A percentile compares a stretch with the other conserved stretches of the same genome.
phyloP scores from a whole-genome alignment of 2,797 vertebrate species.

The Periparus ater region DNA sequence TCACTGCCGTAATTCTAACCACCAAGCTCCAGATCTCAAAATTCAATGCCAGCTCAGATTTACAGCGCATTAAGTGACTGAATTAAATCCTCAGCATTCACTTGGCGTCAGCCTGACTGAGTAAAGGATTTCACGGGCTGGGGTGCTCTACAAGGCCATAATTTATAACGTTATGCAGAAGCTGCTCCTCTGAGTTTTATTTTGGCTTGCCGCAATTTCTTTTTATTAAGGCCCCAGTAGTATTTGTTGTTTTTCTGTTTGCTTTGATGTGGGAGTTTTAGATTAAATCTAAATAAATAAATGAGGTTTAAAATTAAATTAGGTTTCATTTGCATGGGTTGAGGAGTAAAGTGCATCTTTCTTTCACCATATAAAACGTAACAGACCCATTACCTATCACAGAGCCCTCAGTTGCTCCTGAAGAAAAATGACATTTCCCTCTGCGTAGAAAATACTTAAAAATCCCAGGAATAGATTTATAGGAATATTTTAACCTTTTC shows the following conservation, averaged over 20 bases:
- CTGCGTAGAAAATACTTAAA: slow-evolving; percentile 75
- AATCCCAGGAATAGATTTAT: slow-evolving; percentile 82
- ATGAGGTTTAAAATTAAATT: slow-evolving; percentile 65
- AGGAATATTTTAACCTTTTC: slow-evolving; percentile 92
- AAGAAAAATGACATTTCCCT: slow-evolving; percentile 78
- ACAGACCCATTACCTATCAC: slow-evolving; percentile 44
- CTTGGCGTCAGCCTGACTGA: slow-evolving; percentile 50
- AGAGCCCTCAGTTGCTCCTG: slow-evolving; percentile 44
- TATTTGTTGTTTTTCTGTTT: slow-evolving; percentile 65
- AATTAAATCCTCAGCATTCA: slow-evolving; percentile 67
- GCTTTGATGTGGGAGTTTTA: slow-evolving; percentile 65
- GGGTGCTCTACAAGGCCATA: slow-evolving; percentile 64
- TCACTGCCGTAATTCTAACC: slow-evolving; percentile 27
- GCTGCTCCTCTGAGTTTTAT: slow-evolving; percentile 57
- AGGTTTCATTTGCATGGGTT: slow-evolving; percentile 41
- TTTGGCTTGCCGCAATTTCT: slow-evolving; percentile 63
- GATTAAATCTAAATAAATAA: slow-evolving; percentile 68
- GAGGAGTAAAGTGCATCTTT: neutral
- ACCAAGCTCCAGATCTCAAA: slow-evolving; percentile 16
- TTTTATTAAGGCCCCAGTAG: slow-evolving; percentile 66
- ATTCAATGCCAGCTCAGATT: slow-evolving; percentile 52
- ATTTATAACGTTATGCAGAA: slow-evolving; percentile 61
- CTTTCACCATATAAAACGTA: slow-evolving; percentile 22
- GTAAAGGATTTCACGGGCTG: slow-evolving; percentile 65
- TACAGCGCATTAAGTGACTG: slow-evolving; percentile 47